Conservation (phyloP, 2,113 vertebrate species). For the Nerophis ophidion region DNA sequence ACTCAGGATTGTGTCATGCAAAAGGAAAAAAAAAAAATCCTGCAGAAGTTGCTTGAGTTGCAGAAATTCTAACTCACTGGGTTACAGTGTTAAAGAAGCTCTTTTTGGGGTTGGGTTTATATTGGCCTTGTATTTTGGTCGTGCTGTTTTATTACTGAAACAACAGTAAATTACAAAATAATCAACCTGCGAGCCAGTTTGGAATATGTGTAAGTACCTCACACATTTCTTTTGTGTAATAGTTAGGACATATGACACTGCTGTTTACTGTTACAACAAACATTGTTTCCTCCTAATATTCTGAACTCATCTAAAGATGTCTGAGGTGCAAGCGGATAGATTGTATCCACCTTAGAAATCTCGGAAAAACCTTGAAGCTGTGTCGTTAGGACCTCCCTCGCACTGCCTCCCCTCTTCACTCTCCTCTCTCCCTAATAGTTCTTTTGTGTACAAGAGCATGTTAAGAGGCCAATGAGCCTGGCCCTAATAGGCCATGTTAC, state of each 20-base stretch:
- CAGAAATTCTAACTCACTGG: conserved; percentile 46
- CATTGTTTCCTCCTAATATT: background rate
- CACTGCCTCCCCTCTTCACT: conserved; percentile 50
- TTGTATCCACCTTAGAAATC: conserved; percentile 41
- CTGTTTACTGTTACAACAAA: background rate
- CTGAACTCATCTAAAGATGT: background rate
- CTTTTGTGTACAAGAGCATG: conserved; percentile 76
- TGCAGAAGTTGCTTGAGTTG: conserved; percentile 52
- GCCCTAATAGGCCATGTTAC: conserved; percentile 72
- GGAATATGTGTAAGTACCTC: conserved; percentile 36
- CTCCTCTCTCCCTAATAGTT: conserved; percentile 71
- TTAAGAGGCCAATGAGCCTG: conserved; percentile 78
- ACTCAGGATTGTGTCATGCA: conserved; percentile 53
- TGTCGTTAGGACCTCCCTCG: conserved; percentile 55
- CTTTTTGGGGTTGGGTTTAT: conserved; percentile 28
- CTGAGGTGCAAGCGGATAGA: background rate
- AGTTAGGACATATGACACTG: background rate
- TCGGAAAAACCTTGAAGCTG: conserved; percentile 42
- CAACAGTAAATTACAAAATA: conserved; percentile 55
- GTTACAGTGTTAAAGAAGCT: conserved; percentile 43
- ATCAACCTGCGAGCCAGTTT: conserved; percentile 19
- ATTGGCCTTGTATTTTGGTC: conserved; percentile 49
- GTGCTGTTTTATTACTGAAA: conserved; percentile 53
- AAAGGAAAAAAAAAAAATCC: conserved; percentile 15
- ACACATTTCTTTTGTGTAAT: conserved; percentile 7